phyloP scores from a whole-genome alignment of 2,888 invertebrate genomes.

The Argyra leucocephala region DNA sequence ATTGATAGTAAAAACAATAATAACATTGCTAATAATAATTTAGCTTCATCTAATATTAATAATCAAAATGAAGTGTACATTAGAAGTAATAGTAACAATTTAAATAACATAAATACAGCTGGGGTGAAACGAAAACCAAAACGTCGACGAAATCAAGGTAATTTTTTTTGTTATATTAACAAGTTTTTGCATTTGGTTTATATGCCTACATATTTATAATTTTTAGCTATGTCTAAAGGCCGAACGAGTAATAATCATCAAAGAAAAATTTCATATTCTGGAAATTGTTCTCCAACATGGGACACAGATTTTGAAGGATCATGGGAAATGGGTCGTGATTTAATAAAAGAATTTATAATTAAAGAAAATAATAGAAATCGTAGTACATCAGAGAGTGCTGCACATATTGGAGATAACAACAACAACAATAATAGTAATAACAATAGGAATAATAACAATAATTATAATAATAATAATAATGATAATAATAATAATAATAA shows the following conservation, averaged over 20 bases:
- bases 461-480: constrained; percentile 2
- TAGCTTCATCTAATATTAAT: constrained; percentile 19
- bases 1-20: constrained; percentile 27
- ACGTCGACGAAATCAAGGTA: constrained; percentile 36
- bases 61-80: constrained; percentile 7
- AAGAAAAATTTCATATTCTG: constrained; percentile 28
- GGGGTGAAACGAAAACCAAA: constrained; percentile 35
- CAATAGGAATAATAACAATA: constrained; percentile 14
- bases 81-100: not conserved
- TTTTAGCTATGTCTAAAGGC: constrained; percentile 31
- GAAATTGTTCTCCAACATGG: constrained; percentile 33
- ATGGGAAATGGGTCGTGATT: constrained; percentile 39
- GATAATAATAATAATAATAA: too few species aligned
- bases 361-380: constrained; percentile 34
- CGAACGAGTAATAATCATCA: constrained; percentile 27
- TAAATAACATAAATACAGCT: constrained; percentile 28
- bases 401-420: constrained; percentile 23
- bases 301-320: constrained; percentile 38
- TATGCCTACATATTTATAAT: not conserved
- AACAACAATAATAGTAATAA: constrained; percentile 18
- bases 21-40: constrained; percentile 27
- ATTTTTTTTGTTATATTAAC: not conserved
- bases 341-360: constrained; percentile 36
- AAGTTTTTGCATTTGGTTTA: not conserved
- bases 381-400: constrained; percentile 32